Conservation (phyloP, 2,797 vertebrate species). For the Silurus lanzhouensis region DNA sequence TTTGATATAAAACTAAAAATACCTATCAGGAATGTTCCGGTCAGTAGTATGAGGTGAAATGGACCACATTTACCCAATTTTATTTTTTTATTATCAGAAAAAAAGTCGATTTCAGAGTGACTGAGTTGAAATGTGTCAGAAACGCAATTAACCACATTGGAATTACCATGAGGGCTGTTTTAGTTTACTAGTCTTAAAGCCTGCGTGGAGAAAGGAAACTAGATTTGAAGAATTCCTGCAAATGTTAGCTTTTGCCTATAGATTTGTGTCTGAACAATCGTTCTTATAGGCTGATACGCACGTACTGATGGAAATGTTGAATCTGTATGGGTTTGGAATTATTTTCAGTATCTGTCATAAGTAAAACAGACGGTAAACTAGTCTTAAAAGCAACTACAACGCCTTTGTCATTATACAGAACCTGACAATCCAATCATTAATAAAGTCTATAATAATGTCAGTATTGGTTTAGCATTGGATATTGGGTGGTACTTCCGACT, state of each 20-base stretch:
- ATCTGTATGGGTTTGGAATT: neutral
- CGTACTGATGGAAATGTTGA: neutral
- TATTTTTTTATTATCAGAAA: neutral
- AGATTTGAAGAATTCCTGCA: constrained; percentile 24
- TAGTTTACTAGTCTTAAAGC: neutral
- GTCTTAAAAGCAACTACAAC: neutral
- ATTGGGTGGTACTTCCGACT: no score
- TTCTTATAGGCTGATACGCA: neutral
- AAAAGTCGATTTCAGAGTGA: constrained; percentile 17
- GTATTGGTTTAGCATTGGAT: neutral
- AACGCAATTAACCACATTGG: constrained; percentile 17
- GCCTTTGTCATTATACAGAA: neutral
- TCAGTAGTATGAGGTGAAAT: neutral
- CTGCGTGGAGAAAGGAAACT: constrained; percentile 18
- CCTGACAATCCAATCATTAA: neutral
- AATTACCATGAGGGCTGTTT: constrained; percentile 16
- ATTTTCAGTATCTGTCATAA: neutral
- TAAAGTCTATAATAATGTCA: neutral
- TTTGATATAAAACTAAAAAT: neutral
- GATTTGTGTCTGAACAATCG: neutral
- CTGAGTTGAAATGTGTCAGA: constrained; percentile 19
- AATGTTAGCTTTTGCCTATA: constrained; percentile 9
- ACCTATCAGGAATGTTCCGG: neutral
- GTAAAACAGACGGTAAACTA: neutral
- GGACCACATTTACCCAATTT: neutral